Base-by-base conservation (phyloP, 2,113 vertebrate genomes). In the Melanerpes formicivorus region DNA sequence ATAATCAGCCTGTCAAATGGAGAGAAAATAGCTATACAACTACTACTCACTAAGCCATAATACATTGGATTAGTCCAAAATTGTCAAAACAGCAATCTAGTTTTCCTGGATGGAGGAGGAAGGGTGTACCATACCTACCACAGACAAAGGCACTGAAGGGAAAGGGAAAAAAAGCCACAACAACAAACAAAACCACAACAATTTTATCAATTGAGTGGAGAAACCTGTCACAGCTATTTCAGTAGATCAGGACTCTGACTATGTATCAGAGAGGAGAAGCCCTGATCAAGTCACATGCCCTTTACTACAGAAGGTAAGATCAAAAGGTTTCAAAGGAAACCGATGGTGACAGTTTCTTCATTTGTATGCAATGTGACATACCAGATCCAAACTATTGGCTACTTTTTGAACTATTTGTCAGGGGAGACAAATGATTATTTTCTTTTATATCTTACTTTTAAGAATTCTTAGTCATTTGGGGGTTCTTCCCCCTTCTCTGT, bases 391-490 rank as follows among this genome's bases (percentile, higher is more conserved):
- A 98, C 98, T 97, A 97, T 92, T 96, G 97, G 97, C 94, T 95
- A 96, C 75, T 96, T 97, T 97, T 98, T 98, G 98, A 99, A 98
- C 98, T 97, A 97, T 98, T 98, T 97, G 96, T 98, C 98, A 98
- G 90, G 98, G 97, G 97, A 98, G 91, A 97, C 88, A 97, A 97
- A 97, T 95, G 92, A 97, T 97, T 98, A 97, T 98, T 97, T 97
- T 95, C 96, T 97, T 98, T 98, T 95, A 97, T 95, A 97, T 97
- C 97, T 96, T 94, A 95, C 96, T 98, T 98, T 97, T 93, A 97
- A 98, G 97, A 97, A 96, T 96, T 97, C 97, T 96, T 90, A 97
- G 95, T 97, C 97, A 97, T 97, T 97, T 96, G 96, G 95, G 96
- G 96, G 93, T 88, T 97, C 90, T 93, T 60, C 73, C 80, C 90